phyloP scores from a whole-genome alignment of 2,797 vertebrate species.

The Channallabes apus region DNA sequence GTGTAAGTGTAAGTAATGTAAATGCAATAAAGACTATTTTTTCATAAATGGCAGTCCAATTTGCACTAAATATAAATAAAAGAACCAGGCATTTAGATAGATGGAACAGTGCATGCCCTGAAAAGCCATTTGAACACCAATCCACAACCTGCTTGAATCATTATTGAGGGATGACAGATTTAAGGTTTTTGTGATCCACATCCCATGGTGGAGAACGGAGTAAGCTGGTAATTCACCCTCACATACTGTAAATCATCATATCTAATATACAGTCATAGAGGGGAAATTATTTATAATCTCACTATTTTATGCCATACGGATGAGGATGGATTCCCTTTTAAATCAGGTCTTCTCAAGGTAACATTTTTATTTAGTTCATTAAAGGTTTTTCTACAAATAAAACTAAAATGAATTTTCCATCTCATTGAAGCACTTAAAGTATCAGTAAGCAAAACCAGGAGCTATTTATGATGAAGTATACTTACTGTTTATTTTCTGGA shows the following conservation, averaged over 20 bases:
- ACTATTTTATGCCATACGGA: neutral
- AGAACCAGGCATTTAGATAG: neutral
- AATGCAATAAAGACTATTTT: too few relatives aligned
- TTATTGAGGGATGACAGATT: neutral
- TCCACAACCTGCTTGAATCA: neutral
- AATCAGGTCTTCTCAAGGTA: neutral
- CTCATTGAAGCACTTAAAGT: neutral
- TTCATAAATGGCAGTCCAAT: neutral
- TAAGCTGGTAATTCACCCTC: neutral
- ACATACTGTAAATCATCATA: neutral
- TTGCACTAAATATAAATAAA: neutral
- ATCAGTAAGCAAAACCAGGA: neutral
- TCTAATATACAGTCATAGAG: neutral
- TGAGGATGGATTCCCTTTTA: neutral
- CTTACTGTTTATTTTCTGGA: neutral
- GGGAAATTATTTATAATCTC: neutral
- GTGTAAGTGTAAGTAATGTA: too few relatives aligned
- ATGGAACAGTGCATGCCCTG: too few relatives aligned
- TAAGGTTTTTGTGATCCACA: neutral
- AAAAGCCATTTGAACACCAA: neutral
- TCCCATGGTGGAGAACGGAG: neutral
- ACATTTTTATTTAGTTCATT: neutral
- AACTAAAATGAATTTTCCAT: neutral
- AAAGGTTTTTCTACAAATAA: neutral
- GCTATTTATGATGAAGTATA: neutral